Conservation (phyloP, 1,140 invertebrate genomes). For the Drosophila melanogaster region Release_6_plus_ISO1_MT NT_033779.5:18313001-18313500, state of each 20-base stretch:
- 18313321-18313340: too few species aligned
- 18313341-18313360: too few species aligned
- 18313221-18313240: not conserved
- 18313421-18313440: too few species aligned
- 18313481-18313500: too few species aligned
- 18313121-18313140: slow-evolving; percentile 37
- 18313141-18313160: slow-evolving; percentile 78
- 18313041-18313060: slow-evolving; percentile 34
- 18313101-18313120: slow-evolving; percentile 38
- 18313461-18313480: too few species aligned
- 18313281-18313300: too few species aligned
- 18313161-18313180: slow-evolving; percentile 30
- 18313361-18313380: too few species aligned
- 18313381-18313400: too few species aligned
- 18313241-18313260: not conserved
- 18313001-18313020: slow-evolving; percentile 50
- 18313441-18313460: too few species aligned
- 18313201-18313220: slow-evolving; percentile 10
- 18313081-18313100: slow-evolving; percentile 30
- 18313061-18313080: slow-evolving; percentile 68
- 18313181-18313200: not conserved
- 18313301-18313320: not conserved
- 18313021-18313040: slow-evolving; percentile 16
- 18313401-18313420: too few species aligned
- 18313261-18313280: too few species aligned